Evolutionary conservation across 1,140 invertebrate genomes (phyloP).

Genomic region (Drosophila varians): DNA sequence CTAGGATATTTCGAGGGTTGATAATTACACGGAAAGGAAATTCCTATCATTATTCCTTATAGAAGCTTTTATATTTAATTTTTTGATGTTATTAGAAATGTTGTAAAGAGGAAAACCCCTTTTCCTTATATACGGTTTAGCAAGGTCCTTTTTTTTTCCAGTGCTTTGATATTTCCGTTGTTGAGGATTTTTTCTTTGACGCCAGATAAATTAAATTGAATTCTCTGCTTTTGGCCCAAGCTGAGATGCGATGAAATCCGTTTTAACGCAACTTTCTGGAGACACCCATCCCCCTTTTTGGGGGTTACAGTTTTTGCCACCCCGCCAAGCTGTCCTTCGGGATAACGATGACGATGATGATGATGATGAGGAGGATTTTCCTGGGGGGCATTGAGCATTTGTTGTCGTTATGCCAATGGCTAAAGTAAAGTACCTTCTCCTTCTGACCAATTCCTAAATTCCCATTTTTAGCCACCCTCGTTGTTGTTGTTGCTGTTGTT

Average conservation of each 20-base stretch:
- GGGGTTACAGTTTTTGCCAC: conserved; percentile 6
- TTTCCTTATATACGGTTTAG: neutral
- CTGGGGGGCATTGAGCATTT: conserved; percentile 25
- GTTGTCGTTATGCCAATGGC: conserved; percentile 55
- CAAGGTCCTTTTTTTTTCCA: conserved; percentile 4
- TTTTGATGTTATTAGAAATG: too few species aligned
- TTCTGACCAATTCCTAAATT: too few species aligned
- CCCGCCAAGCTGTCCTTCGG: conserved; percentile 28
- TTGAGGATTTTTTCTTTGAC: conserved; percentile 39
- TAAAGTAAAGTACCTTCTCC: conserved; percentile 7
- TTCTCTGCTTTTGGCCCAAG: conserved; percentile 29
- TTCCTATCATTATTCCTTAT: too few species aligned
- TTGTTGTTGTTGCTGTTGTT: conserved; percentile 28
- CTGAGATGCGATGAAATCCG: conserved; percentile 66
- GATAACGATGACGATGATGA: conserved; percentile 17
- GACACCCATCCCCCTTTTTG: neutral
- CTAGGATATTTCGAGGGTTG: conserved; percentile 14
- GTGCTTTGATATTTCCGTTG: conserved; percentile 38
- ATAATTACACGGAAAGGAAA: neutral
- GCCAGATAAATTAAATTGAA: conserved; percentile 78
- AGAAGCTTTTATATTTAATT: too few species aligned
- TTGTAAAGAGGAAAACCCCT: neutral
- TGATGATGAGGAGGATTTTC: conserved; percentile 15
- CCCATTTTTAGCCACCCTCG: too few species aligned
- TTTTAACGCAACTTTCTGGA: conserved; percentile 67